Percentiles rank a stretch among this genome's conserved stretches.
Conservation (phyloP, 2,113 vertebrate genomes). For the human region GRCh38 chr3:2349001-2349500, state of each 20-base stretch:
- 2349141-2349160: background rate
- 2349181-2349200: background rate
- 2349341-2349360: background rate
- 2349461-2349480: background rate
- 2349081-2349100: background rate
- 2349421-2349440: background rate
- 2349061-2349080: background rate
- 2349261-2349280: background rate
- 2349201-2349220: background rate
- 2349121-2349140: background rate
- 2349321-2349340: background rate
- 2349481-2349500: slow-evolving; percentile 17
- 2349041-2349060: background rate
- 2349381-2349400: background rate
- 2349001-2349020: background rate
- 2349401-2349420: background rate
- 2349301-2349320: background rate
- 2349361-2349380: background rate
- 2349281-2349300: background rate
- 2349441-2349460: background rate
- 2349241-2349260: background rate
- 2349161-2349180: background rate
- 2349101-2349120: background rate
- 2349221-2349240: background rate
- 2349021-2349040: background rate